phyloP scores from a whole-genome alignment of 2,113 vertebrate species.

The Neolamprologus kungweensis region DNA sequence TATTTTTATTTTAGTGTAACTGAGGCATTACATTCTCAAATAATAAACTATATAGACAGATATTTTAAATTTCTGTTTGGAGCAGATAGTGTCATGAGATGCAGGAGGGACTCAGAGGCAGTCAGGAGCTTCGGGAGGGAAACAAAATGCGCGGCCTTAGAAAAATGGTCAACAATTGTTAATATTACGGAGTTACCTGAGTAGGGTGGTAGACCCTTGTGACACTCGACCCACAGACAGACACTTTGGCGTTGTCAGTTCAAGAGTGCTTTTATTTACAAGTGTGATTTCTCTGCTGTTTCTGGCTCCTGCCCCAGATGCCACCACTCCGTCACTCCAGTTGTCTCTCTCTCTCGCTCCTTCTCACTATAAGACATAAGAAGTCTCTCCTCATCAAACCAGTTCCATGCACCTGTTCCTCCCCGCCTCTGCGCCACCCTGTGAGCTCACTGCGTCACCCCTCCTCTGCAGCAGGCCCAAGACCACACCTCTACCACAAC shows the following conservation, averaged over 20 bases:
- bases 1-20: background rate
- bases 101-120: background rate
- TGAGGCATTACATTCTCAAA: background rate
- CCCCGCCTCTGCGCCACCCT: background rate
- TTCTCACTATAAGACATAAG: background rate
- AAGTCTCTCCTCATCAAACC: background rate
- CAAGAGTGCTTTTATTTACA: background rate
- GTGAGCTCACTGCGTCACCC: background rate
- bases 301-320: background rate
- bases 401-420: background rate
- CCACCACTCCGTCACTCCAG: background rate
- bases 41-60: background rate
- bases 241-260: background rate
- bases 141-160: background rate
- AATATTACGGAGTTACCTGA: background rate
- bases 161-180: background rate
- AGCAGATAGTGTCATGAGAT: background rate
- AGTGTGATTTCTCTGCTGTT: background rate
- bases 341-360: background rate
- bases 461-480: background rate
- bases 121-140: background rate
- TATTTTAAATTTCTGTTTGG: background rate
- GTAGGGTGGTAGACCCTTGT: background rate
- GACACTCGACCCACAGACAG: background rate
- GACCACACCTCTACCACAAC: background rate